Percentiles rank a stretch among this genome's conserved stretches.
These are phyloP conservation scores for Caenorhabditis panamensis DNA, from an alignment of 2,888 invertebrate genomes.

Conservation along the genomic window DNA sequence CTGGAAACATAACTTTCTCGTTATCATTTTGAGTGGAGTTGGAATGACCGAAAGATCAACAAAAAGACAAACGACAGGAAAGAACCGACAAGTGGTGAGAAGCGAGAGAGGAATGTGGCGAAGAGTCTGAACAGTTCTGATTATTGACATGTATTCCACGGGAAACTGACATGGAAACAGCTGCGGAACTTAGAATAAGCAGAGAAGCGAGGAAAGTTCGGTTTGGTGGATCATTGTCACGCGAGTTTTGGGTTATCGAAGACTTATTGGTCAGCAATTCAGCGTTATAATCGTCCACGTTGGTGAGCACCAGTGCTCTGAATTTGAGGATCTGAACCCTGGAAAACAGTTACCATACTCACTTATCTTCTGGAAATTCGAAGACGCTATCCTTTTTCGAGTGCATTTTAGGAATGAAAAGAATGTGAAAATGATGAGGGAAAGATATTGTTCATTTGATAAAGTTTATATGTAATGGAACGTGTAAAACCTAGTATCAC, in stretches of 20 bases:
- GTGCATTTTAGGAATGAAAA: conserved; percentile 25
- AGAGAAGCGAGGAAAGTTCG: conserved; percentile 13
- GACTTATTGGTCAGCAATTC: conserved; percentile 16
- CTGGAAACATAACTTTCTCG: background rate
- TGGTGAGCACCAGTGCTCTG: background rate
- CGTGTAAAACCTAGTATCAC: conserved; percentile 49
- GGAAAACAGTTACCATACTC: background rate
- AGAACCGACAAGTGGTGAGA: conserved; percentile 27
- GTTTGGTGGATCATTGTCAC: conserved; percentile 30
- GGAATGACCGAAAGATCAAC: conserved; percentile 14
- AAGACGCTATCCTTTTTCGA: conserved; percentile 37
- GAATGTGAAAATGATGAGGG: conserved; percentile 6
- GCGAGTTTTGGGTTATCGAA: conserved; percentile 20
- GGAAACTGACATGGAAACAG: conserved; percentile 9
- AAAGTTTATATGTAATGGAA: conserved; percentile 26
- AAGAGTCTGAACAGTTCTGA: conserved; percentile 6
- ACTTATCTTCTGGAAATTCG: conserved; percentile 62
- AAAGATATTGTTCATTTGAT: background rate
- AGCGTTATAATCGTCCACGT: conserved; percentile 28
- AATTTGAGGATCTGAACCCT: background rate
- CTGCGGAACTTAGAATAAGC: conserved; percentile 8
- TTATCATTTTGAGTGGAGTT: background rate
- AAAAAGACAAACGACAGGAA: background rate
- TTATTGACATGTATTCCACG: background rate
- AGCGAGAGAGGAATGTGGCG: conserved; percentile 6